A percentile compares a stretch with the other conserved stretches of the same genome.
Conservation (phyloP, 2,797 vertebrate genomes). For the Spea hammondii region DNA sequence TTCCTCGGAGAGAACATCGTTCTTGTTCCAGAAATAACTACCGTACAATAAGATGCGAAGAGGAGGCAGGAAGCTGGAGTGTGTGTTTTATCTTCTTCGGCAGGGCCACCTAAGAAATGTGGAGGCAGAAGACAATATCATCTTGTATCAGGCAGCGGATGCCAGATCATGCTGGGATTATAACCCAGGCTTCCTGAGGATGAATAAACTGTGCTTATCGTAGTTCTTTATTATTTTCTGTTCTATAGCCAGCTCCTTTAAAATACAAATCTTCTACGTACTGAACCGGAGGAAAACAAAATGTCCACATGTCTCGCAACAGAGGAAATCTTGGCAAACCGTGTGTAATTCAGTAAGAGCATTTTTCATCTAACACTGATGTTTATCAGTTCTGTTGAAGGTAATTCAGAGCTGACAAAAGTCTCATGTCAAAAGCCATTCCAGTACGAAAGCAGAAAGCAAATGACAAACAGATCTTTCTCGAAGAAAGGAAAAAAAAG, state of each 20-base stretch:
- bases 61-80: constrained; percentile 58
- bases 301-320: constrained; percentile 53
- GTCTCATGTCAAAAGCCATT: constrained; percentile 42
- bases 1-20: constrained; percentile 57
- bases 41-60: constrained; percentile 51
- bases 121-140: constrained; percentile 57
- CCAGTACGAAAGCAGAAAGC: constrained; percentile 29
- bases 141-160: constrained; percentile 55
- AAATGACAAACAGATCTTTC: constrained; percentile 37
- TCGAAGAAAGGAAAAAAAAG: background rate
- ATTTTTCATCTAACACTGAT: constrained; percentile 51
- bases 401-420: constrained; percentile 48
- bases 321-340: constrained; percentile 46
- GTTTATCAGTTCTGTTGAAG: constrained; percentile 48
- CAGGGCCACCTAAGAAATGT: constrained; percentile 61
- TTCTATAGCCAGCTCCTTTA: constrained; percentile 52
- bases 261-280: constrained; percentile 55
- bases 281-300: constrained; percentile 50
- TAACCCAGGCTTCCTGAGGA: constrained; percentile 59
- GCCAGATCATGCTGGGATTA: constrained; percentile 57
- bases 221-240: constrained; percentile 44
- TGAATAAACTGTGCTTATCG: constrained; percentile 57
- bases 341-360: constrained; percentile 35
- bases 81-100: constrained; percentile 59
- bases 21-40: constrained; percentile 64